Conservation (phyloP, 2,888 invertebrate genomes). For the Drosophila mayaguana region DNA sequence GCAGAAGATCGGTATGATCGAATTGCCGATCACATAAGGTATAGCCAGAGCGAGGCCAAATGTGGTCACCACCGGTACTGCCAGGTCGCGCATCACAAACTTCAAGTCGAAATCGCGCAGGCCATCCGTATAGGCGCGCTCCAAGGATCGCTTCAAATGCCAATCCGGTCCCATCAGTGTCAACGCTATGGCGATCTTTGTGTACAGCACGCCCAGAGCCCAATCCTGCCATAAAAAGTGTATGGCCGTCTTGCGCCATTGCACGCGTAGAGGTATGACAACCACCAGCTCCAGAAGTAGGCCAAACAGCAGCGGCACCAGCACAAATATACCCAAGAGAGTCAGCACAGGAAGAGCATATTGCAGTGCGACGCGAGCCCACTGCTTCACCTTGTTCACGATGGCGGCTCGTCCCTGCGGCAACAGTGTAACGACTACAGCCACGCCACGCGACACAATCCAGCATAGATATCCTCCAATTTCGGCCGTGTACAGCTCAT, state of each 20-base stretch:
- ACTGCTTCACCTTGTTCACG: conserved; percentile 89
- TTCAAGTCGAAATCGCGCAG: conserved; percentile 95
- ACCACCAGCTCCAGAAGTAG: conserved; percentile 95
- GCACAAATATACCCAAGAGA: conserved; percentile 90
- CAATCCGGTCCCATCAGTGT: conserved; percentile 99
- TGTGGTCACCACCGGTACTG: conserved; percentile 94
- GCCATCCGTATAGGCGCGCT: conserved; percentile 97
- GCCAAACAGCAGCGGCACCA: conserved; percentile 96
- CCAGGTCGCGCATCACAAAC: conserved; percentile 93
- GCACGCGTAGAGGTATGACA: conserved; percentile 96
- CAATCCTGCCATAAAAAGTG: conserved; percentile 97
- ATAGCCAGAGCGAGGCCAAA: conserved; percentile 95
- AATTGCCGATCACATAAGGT: conserved; percentile 96
- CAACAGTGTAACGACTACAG: conserved; percentile 93
- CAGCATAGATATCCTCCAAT: conserved; percentile 97
- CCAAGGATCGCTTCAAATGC: conserved; percentile 95
- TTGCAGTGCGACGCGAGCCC: conserved; percentile 91
- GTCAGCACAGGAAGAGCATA: conserved; percentile 90
- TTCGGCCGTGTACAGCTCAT: conserved; percentile 98
- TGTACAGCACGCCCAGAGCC: conserved; percentile 98
- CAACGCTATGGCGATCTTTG: conserved; percentile 98
- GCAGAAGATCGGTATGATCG: conserved; percentile 89
- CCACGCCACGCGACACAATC: conserved; percentile 93
- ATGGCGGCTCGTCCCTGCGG: conserved; percentile 94
- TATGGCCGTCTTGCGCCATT: conserved; percentile 95